Conservation (phyloP, 2,797 vertebrate species). For the Leptatherina wallacei region DNA sequence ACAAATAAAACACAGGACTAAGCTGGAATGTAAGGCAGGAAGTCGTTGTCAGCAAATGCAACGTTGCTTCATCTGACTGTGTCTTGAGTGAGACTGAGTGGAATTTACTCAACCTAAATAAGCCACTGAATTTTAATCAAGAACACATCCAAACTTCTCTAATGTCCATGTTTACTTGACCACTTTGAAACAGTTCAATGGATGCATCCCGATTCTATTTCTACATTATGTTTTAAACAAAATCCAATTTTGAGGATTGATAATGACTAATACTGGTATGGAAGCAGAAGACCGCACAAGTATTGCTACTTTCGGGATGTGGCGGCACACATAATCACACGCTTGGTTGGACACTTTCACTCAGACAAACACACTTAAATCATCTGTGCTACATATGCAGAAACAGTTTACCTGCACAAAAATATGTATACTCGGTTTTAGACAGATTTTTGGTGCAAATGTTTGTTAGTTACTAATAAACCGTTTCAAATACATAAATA, state of each 20-base stretch:
- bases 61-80: conserved; percentile 13
- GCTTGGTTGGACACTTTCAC: neutral
- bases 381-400: neutral
- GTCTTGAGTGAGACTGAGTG: neutral
- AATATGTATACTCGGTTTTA: neutral
- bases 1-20: conserved; percentile 24
- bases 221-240: conserved; percentile 16
- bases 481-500: neutral
- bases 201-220: neutral
- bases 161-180: neutral
- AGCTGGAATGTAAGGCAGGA: conserved; percentile 25
- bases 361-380: conserved; percentile 3
- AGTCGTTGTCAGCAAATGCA: conserved; percentile 16
- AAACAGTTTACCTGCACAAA: conserved; percentile 9
- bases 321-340: conserved; percentile 14
- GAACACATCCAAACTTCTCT: neutral
- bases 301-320: neutral
- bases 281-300: conserved; percentile 8
- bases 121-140: conserved; percentile 9
- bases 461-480: neutral
- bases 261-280: neutral
- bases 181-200: neutral
- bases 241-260: conserved; percentile 8
- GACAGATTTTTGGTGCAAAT: neutral
- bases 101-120: conserved; percentile 7